phyloP scores from a whole-genome alignment of 2,113 vertebrate species.

The Opisthocomus hoazin region DNA sequence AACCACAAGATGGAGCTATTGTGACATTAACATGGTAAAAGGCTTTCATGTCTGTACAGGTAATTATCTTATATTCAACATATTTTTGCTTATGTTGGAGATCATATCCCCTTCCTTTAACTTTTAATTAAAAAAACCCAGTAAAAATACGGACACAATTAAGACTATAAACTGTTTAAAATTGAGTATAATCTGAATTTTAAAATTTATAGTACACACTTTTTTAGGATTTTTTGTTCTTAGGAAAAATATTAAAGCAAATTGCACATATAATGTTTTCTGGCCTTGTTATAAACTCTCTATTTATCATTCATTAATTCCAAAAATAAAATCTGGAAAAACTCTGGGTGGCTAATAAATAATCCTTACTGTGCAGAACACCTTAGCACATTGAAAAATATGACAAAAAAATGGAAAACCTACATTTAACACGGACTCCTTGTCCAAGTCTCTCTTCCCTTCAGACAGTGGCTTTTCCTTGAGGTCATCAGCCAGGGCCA shows the following conservation, averaged over 20 bases:
- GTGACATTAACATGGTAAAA: not conserved
- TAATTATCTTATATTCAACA: not conserved
- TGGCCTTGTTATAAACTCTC: not conserved
- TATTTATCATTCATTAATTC: not conserved
- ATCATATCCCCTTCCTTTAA: not conserved
- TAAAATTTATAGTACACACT: not conserved
- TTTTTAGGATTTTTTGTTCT: not conserved
- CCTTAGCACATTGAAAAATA: not conserved
- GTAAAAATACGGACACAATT: not conserved
- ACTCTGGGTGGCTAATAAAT: not conserved
- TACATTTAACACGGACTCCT: not conserved
- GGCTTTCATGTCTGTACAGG: not conserved
- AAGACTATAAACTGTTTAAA: not conserved
- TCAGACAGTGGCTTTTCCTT: not conserved
- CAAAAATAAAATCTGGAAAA: not conserved
- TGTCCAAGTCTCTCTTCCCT: not conserved
- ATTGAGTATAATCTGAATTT: not conserved
- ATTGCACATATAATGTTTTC: not conserved
- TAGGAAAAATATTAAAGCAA: not conserved
- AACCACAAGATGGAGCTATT: conserved; percentile 46
- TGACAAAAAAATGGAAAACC: not conserved
- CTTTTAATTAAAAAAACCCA: not conserved
- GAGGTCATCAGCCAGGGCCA: not conserved
- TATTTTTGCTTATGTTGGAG: not conserved
- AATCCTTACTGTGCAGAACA: not conserved